phyloP scores from a whole-genome alignment of 1,140 invertebrate genomes.

The Nephotettix cincticeps region DNA sequence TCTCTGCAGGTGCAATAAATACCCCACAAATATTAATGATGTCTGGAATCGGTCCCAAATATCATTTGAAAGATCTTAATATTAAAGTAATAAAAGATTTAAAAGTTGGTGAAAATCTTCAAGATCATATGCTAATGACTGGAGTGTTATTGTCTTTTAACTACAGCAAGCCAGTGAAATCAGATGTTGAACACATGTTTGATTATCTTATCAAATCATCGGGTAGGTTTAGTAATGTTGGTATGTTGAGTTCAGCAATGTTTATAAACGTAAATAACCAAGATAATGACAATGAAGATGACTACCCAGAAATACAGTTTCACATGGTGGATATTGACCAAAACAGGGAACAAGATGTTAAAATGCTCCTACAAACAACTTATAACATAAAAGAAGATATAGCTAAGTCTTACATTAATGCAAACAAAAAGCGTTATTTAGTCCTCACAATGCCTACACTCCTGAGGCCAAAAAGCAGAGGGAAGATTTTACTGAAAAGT shows the following conservation, averaged over 20 bases:
- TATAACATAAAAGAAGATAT: constrained; percentile 65
- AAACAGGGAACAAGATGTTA: constrained; percentile 54
- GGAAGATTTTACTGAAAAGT: constrained; percentile 50
- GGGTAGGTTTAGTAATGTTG: constrained; percentile 4
- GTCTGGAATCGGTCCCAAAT: constrained; percentile 52
- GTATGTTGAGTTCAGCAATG: neutral
- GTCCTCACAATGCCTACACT: constrained; percentile 52
- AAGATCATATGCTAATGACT: constrained; percentile 46
- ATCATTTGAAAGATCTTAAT: constrained; percentile 43
- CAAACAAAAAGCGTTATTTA: constrained; percentile 57
- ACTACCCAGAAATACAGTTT: constrained; percentile 51
- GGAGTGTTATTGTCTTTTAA: constrained; percentile 5
- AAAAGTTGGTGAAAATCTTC: constrained; percentile 51
- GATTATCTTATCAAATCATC: neutral
- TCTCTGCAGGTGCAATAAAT: constrained; percentile 47
- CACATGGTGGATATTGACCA: constrained; percentile 40
- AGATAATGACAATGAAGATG: neutral
- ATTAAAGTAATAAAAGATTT: constrained; percentile 37
- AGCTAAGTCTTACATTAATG: constrained; percentile 52
- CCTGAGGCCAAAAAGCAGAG: constrained; percentile 51
- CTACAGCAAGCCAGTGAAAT: neutral
- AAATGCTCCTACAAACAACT: constrained; percentile 53
- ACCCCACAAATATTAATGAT: constrained; percentile 51
- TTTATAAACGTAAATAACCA: constrained; percentile 1
- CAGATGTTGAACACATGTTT: neutral